These are phyloP conservation scores for Chironomus riparius DNA, from an alignment of 2,888 invertebrate genomes.

Conservation along the genomic window DNA sequence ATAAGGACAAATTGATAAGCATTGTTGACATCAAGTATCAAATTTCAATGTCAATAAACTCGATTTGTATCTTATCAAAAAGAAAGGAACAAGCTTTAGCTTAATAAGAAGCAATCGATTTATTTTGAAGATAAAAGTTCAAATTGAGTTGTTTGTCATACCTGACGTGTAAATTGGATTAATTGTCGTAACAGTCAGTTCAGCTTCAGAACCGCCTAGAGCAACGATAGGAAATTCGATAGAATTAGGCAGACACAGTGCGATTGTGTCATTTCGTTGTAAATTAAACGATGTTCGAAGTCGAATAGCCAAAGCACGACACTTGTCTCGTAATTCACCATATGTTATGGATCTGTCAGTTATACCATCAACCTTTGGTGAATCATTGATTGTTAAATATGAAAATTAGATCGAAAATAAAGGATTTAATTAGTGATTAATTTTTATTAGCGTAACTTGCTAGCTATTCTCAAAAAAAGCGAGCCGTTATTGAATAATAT, in stretches of 20 bases:
- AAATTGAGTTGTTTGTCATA: slow-evolving; percentile 33
- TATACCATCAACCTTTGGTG: slow-evolving; percentile 56
- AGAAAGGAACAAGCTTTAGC: too few relatives aligned
- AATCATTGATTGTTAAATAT: too few relatives aligned
- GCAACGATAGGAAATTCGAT: slow-evolving; percentile 63
- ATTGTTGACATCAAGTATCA: neutral
- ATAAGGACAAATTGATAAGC: neutral
- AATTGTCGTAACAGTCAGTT: slow-evolving; percentile 58
- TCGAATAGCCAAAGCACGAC: slow-evolving; percentile 57
- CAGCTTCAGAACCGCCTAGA: slow-evolving; percentile 60
- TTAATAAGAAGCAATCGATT: neutral
- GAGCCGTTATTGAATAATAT: too few relatives aligned
- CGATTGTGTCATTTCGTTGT: slow-evolving; percentile 56
- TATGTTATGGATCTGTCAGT: slow-evolving; percentile 66
- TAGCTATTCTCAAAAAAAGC: too few relatives aligned
- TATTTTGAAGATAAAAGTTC: neutral
- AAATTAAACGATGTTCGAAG: slow-evolving; percentile 58
- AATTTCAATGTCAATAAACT: neutral
- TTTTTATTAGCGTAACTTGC: too few relatives aligned
- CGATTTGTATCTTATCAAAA: neutral
- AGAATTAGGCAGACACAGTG: slow-evolving; percentile 62
- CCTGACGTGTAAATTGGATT: slow-evolving; percentile 65
- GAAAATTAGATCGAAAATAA: too few relatives aligned
- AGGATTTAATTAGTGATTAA: too few relatives aligned
- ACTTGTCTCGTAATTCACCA: slow-evolving; percentile 53